Evolutionary conservation across 2,797 vertebrate species (phyloP).

Genomic region (Oceanodroma leucorhoa): DNA sequence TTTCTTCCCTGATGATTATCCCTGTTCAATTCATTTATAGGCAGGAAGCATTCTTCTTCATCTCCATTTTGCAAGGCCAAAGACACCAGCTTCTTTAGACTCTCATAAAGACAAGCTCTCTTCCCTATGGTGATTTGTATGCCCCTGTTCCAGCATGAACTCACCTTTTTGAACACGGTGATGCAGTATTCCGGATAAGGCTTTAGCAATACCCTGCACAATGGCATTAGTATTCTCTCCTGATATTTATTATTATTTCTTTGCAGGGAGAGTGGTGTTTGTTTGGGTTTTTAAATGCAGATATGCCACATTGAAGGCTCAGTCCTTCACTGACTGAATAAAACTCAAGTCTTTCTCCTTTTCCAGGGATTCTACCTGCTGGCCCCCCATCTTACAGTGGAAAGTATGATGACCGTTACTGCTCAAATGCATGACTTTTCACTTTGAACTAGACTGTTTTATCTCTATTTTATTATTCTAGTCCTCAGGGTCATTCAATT

Average conservation of each 20-base stretch:
- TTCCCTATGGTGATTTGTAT: neutral
- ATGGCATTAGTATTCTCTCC: neutral
- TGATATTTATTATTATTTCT: neutral
- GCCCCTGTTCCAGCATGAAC: neutral
- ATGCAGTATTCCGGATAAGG: neutral
- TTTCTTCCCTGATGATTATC: neutral
- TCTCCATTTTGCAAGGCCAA: neutral
- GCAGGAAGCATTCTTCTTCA: constrained; percentile 8
- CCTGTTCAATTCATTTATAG: neutral
- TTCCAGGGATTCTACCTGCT: neutral
- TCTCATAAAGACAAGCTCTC: neutral
- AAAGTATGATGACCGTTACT: neutral
- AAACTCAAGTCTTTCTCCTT: neutral
- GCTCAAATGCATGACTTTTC: neutral
- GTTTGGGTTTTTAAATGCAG: neutral
- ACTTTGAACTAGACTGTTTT: neutral
- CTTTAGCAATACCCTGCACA: neutral
- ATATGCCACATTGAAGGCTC: neutral
- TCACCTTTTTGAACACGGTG: neutral
- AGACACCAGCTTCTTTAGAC: neutral
- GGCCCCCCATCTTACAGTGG: neutral
- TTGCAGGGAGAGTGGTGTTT: fast-evolving
- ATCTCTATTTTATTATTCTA: neutral
- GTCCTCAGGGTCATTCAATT: neutral
- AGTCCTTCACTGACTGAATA: neutral